Conservation (phyloP, 2,888 invertebrate species). For the Caenorhabditis virilis region DNA sequence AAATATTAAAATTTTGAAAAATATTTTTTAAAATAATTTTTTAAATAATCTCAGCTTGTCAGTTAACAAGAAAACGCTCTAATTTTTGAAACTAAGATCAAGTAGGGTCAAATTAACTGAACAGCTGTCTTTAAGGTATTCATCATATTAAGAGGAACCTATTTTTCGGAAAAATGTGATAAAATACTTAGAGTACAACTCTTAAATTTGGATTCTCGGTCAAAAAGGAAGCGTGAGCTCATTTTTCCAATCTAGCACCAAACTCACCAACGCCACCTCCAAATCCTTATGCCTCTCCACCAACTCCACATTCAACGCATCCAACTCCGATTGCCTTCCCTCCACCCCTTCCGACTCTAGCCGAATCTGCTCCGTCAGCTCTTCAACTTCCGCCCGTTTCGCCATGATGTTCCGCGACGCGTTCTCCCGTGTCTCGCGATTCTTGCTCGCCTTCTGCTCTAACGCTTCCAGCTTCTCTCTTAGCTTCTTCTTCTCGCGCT, state of each 20-base stretch:
- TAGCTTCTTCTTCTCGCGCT: conserved; percentile 37
- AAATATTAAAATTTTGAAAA: too few species aligned
- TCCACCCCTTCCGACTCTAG: conserved; percentile 2
- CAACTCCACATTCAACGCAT: conserved; percentile 9
- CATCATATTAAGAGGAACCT: too few species aligned
- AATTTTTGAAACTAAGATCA: too few species aligned
- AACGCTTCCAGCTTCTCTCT: conserved; percentile 20
- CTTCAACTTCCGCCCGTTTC: conserved; percentile 14
- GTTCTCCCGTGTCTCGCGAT: conserved; percentile 7
- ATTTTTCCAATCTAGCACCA: too few species aligned
- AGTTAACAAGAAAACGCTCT: too few species aligned
- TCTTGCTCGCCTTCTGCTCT: conserved; percentile 11
- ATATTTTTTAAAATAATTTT: background rate
- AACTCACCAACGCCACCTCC: conserved; percentile 1
- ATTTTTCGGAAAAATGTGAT: too few species aligned
- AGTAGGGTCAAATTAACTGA: too few species aligned
- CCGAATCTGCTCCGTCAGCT: conserved; percentile 6
- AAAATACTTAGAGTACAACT: too few species aligned
- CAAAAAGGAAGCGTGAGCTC: too few species aligned
- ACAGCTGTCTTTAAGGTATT: too few species aligned
- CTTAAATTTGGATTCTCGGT: too few species aligned
- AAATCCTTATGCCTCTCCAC: conserved; percentile 8
- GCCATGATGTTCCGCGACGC: conserved; percentile 11
- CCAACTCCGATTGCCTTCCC: conserved; percentile 6
- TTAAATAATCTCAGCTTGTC: background rate